phyloP scores from a whole-genome alignment of 2,113 vertebrate species.

The Gambusia affinis region DNA sequence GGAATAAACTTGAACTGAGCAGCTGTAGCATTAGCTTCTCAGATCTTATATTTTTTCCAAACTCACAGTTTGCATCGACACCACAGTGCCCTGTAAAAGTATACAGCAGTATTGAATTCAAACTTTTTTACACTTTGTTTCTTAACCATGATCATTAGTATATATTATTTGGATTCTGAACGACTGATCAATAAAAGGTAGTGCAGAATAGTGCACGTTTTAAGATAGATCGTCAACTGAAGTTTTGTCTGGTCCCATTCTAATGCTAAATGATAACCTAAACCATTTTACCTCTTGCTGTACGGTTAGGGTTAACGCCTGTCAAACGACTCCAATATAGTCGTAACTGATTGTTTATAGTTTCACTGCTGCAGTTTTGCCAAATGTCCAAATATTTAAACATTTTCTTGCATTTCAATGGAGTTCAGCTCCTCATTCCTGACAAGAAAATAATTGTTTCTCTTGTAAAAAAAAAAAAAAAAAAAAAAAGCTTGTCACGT shows the following conservation, averaged over 20 bases:
- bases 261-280: not conserved
- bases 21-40: not conserved
- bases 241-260: not conserved
- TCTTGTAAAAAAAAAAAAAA: constrained; percentile 11
- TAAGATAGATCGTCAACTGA: not conserved
- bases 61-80: not conserved
- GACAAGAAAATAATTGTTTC: not conserved
- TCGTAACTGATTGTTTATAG: not conserved
- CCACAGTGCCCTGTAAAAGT: too few relatives aligned
- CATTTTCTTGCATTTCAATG: not conserved
- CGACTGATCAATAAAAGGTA: too few relatives aligned
- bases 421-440: not conserved
- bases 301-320: not conserved
- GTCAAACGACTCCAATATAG: not conserved
- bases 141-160: too few relatives aligned
- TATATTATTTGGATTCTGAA: too few relatives aligned
- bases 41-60: not conserved
- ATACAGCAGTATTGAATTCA: too few relatives aligned
- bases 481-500: constrained; percentile 22
- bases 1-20: too few relatives aligned
- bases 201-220: not conserved
- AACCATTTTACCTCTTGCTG: not conserved
- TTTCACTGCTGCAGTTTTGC: not conserved
- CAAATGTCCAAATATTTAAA: not conserved
- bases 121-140: too few relatives aligned